Base-by-base conservation (phyloP, 2,113 vertebrate genomes). In the Rhadina sibilatrix region DNA sequence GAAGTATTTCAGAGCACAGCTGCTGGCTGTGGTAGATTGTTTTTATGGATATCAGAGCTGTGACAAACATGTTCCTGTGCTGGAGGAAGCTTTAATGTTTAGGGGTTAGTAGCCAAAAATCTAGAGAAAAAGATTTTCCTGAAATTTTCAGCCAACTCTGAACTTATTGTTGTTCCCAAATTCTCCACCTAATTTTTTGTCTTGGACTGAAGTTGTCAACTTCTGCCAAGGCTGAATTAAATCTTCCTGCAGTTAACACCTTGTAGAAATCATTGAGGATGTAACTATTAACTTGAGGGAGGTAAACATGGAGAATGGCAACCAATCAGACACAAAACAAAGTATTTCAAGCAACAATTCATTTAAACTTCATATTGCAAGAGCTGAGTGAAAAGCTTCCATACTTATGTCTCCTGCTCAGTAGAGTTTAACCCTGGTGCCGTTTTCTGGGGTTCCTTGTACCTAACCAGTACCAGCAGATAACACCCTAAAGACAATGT, bases 181-280 rank as follows among this genome's bases (percentile, higher is more conserved):
- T 74, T 80, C 66, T 88, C 31, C 1, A 5, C 50, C 42, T 35
- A 11, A 8, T 90, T 68, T 88, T 81, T 79, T 68, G 10, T 33
- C 53, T 84, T 54, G 21, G 30, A 69, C n/a, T 47, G 19, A 84
- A 91, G 3, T n/a, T 80, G 37, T 77, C 63, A 59, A 53, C 11
- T 61, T 85, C 53, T 88, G n/a, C 49, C n/a, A 11, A 42, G 28
- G 11, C 20, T 61, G 44, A 75, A 84, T 85, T 87, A 69, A 49
- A n/a, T 72, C 74, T 83, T 89, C 40, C 27, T 69, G 50, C 12
- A 76, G 53, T 60, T 87, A 76, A 49, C 5, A 57, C 17, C 23
- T 94, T 83, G 15, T 53, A 79, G 87, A 94, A 89, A 81, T 91
- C 24, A 57, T 25, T 53, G 33, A 79, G 66, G 40, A 20, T 57